phyloP scores from a whole-genome alignment of 2,888 invertebrate genomes.

The Leptothorax acervorum region DNA sequence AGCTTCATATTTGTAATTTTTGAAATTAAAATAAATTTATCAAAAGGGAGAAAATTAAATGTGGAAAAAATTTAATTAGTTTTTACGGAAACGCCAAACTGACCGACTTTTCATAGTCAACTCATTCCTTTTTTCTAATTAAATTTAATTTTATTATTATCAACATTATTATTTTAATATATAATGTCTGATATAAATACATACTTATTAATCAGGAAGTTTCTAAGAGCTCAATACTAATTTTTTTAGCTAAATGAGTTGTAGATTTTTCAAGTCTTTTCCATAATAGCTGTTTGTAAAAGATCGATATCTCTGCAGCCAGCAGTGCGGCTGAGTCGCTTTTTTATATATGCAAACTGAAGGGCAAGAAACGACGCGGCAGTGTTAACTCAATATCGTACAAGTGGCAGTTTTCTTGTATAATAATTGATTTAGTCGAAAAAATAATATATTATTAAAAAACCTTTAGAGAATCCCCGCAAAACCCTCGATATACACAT shows the following conservation, averaged over 20 bases:
- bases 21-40: background rate
- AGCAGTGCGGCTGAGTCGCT: background rate
- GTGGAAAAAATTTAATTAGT: background rate
- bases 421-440: background rate
- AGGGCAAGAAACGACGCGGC: background rate
- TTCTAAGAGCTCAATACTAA: background rate
- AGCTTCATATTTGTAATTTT: background rate
- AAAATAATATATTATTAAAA: background rate
- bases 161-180: background rate
- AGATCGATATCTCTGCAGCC: slow-evolving; percentile 1
- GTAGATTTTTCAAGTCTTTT: background rate
- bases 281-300: background rate
- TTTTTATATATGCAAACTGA: slow-evolving; percentile 18
- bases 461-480: background rate
- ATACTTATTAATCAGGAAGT: background rate
- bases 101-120: background rate
- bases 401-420: slow-evolving; percentile 2
- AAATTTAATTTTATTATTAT: background rate
- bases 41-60: background rate
- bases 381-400: slow-evolving; percentile 8
- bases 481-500: background rate
- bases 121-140: background rate
- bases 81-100: background rate
- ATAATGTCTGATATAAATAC: background rate
- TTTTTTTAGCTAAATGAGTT: background rate